phyloP scores from a whole-genome alignment of 2,113 vertebrate genomes.

The Notothenia coriiceps region DNA sequence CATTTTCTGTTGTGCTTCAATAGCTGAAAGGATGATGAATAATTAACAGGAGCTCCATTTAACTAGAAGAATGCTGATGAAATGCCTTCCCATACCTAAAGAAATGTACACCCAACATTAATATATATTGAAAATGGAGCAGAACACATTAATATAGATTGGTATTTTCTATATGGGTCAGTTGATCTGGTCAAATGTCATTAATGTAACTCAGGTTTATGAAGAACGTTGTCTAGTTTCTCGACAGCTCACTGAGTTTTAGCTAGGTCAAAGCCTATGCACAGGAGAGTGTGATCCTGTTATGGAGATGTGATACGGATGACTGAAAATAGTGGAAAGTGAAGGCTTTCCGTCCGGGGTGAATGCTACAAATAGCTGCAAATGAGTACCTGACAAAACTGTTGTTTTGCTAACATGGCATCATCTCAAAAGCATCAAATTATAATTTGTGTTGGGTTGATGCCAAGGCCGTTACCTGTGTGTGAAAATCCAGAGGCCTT shows the following conservation, averaged over 20 bases:
- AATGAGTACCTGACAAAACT: background rate
- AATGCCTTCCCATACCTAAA: constrained; percentile 60
- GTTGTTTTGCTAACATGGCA: background rate
- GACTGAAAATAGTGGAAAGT: background rate
- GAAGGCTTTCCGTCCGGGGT: background rate
- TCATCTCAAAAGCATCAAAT: background rate
- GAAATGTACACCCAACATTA: constrained; percentile 75
- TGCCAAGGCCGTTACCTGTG: too few species aligned
- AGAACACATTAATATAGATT: constrained; percentile 83
- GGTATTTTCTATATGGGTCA: constrained; percentile 72
- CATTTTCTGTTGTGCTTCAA: constrained; percentile 59
- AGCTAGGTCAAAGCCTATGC: constrained; percentile 29
- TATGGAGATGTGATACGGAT: constrained; percentile 10
- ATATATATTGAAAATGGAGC: constrained; percentile 80
- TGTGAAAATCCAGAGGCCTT: too few species aligned
- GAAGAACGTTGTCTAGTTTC: constrained; percentile 43
- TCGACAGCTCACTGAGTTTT: constrained; percentile 16
- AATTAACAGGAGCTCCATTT: constrained; percentile 72
- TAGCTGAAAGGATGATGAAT: constrained; percentile 71
- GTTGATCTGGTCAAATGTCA: constrained; percentile 70
- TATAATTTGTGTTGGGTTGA: too few species aligned
- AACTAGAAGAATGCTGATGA: constrained; percentile 68
- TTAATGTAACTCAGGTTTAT: constrained; percentile 54
- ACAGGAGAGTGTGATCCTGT: constrained; percentile 3
- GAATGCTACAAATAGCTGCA: background rate